phyloP scores from a whole-genome alignment of 2,888 invertebrate species.

The Phyllotreta striolata region DNA sequence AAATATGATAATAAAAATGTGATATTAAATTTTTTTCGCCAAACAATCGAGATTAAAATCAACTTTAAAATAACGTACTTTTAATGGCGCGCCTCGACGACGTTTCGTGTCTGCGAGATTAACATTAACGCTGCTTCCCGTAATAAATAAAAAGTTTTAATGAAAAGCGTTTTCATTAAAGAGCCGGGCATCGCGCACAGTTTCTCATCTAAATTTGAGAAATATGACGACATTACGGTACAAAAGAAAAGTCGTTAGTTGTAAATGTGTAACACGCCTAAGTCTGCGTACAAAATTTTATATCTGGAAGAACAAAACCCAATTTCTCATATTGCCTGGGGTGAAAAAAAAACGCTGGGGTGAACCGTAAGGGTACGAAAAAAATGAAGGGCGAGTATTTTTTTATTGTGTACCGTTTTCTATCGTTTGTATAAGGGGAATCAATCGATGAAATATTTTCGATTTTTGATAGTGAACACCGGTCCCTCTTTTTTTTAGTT shows the following conservation, averaged over 20 bases:
- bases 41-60: slow-evolving; percentile 23
- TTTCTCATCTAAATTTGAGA: slow-evolving; percentile 44
- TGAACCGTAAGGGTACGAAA: slow-evolving; percentile 55
- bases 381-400: slow-evolving; percentile 58
- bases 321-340: slow-evolving; percentile 49
- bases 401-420: slow-evolving; percentile 55
- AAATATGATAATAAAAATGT: slow-evolving; percentile 4
- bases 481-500: slow-evolving; percentile 43
- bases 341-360: slow-evolving; percentile 48
- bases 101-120: slow-evolving; percentile 25
- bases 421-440: slow-evolving; percentile 56
- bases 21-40: slow-evolving; percentile 6
- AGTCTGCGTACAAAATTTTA: slow-evolving; percentile 49
- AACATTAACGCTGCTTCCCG: slow-evolving; percentile 36
- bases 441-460: slow-evolving; percentile 58
- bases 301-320: slow-evolving; percentile 49
- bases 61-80: slow-evolving; percentile 30
- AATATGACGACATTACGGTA: slow-evolving; percentile 44
- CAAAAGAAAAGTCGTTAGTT: slow-evolving; percentile 49
- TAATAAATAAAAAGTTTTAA: slow-evolving; percentile 43
- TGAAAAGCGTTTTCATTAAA: slow-evolving; percentile 44
- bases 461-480: slow-evolving; percentile 54
- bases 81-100: slow-evolving; percentile 27
- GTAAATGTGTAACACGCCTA: slow-evolving; percentile 49
- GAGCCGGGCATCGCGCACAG: slow-evolving; percentile 36